These are phyloP conservation scores for Ploceus nigricollis DNA, from an alignment of 2,113 vertebrate species.

Conservation along the genomic window DNA sequence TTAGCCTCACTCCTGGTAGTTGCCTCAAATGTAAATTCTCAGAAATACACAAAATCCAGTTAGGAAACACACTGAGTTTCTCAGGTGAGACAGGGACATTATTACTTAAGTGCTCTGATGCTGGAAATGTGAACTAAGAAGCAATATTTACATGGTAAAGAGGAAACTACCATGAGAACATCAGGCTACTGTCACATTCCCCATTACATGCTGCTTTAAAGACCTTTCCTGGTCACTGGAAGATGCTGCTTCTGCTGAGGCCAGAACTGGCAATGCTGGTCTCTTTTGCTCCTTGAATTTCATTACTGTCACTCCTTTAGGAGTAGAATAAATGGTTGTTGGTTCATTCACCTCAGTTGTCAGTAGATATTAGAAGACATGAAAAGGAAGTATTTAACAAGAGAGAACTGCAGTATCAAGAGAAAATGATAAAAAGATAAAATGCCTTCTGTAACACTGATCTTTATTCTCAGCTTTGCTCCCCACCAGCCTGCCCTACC, in stretches of 20 bases:
- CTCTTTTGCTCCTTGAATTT: background rate
- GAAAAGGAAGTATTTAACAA: background rate
- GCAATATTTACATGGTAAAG: background rate
- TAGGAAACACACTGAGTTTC: background rate
- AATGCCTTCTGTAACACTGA: background rate
- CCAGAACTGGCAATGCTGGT: background rate
- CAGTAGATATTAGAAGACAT: background rate
- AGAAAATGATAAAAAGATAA: background rate
- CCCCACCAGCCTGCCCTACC: background rate
- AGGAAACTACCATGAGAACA: background rate
- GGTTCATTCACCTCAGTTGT: background rate
- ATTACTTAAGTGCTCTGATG: background rate
- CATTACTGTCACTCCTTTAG: background rate
- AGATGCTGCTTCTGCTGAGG: background rate
- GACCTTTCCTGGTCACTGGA: background rate
- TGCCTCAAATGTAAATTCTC: background rate
- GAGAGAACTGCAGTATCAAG: background rate
- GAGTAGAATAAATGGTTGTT: background rate
- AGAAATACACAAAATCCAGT: background rate
- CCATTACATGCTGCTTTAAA: background rate
- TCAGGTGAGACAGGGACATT: background rate
- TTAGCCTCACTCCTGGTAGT: background rate
- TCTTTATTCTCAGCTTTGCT: background rate
- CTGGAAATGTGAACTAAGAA: background rate
- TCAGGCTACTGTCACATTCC: background rate